Conservation (phyloP, 2,888 invertebrate species). For the Hartigia nigra region DNA sequence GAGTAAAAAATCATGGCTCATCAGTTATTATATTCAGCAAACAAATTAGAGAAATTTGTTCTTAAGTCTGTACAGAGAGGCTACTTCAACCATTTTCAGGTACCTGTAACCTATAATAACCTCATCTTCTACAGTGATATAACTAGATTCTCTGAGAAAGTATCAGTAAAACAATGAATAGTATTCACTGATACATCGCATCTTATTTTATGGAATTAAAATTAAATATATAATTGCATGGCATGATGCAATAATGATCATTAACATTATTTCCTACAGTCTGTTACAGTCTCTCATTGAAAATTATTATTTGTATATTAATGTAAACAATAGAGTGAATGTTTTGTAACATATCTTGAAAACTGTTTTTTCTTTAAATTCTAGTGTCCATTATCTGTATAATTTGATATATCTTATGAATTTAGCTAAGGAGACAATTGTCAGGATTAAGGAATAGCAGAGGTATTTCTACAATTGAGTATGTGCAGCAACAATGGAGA, state of each 20-base stretch:
- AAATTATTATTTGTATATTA: constrained; percentile 20
- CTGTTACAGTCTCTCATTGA: background rate
- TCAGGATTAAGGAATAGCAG: constrained; percentile 57
- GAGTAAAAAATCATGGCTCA: constrained; percentile 71
- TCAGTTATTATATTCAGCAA: constrained; percentile 71
- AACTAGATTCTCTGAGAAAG: constrained; percentile 13
- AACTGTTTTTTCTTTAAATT: background rate
- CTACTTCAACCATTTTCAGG: constrained; percentile 61
- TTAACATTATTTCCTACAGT: background rate
- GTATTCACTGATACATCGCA: background rate
- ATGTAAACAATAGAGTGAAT: constrained; percentile 7
- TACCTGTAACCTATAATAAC: constrained; percentile 54
- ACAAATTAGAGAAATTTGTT: constrained; percentile 70
- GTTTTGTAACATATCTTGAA: background rate
- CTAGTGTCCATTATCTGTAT: background rate
- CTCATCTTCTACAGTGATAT: constrained; percentile 34
- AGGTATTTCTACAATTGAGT: constrained; percentile 70
- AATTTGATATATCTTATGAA: background rate
- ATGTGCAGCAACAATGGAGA: constrained; percentile 73
- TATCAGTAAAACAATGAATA: background rate
- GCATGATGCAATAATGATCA: background rate
- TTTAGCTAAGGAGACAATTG: constrained; percentile 62
- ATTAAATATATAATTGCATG: background rate
- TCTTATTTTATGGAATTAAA: background rate
- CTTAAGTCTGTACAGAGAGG: constrained; percentile 62